Evolutionary conservation across 2,797 vertebrate species (phyloP).

Genomic region (Masticophis lateralis): DNA sequence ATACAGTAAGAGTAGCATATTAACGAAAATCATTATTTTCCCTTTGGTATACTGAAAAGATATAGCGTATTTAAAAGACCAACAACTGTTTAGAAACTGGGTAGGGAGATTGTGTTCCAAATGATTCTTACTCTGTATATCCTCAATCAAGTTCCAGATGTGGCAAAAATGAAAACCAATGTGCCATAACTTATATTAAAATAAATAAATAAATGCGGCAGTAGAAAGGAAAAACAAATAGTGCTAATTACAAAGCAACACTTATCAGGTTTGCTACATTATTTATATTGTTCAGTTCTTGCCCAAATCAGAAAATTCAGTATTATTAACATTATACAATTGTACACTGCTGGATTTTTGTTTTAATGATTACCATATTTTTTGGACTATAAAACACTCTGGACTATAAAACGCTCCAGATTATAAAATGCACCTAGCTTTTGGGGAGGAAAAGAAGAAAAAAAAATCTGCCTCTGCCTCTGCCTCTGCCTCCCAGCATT

Average conservation of each 20-base stretch:
- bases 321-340: not conserved
- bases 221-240: not conserved
- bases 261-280: not conserved
- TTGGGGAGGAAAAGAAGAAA: too few species aligned
- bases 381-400: too few species aligned
- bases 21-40: not conserved
- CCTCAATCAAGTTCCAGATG: constrained; percentile 12
- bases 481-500: too few species aligned
- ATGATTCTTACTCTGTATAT: rapidly evolving
- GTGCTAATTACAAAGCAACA: not conserved
- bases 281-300: not conserved
- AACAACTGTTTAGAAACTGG: constrained; percentile 9
- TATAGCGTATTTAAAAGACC: rapidly evolving
- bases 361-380: not conserved
- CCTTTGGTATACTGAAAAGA: not conserved
- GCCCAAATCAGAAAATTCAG: not conserved
- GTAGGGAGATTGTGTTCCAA: not conserved
- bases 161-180: constrained; percentile 3
- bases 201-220: not conserved
- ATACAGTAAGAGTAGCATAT: not conserved
- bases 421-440: too few species aligned
- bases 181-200: constrained; percentile 16
- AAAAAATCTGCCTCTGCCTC: too few species aligned
- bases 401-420: too few species aligned
- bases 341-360: not conserved